Evolutionary conservation across 64 coral and sea anemone species (phyloP).

Genomic region (Porites australiensis): DNA sequence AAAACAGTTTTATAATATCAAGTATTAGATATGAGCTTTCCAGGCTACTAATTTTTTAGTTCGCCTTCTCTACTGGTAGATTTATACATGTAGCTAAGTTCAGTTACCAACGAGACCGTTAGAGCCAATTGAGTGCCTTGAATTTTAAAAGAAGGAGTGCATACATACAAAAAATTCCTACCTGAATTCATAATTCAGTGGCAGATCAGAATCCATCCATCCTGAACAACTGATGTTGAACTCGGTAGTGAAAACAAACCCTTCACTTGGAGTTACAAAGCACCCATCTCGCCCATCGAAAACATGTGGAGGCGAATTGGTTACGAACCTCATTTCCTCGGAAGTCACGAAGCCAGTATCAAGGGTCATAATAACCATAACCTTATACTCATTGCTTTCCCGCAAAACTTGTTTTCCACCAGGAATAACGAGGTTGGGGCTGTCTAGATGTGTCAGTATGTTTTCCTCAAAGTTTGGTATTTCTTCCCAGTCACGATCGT

Average conservation of each 20-base stretch:
- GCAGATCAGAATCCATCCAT: constrained; percentile 60
- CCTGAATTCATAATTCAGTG: constrained; percentile 83
- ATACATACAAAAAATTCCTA: background rate
- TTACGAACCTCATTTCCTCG: constrained; percentile 45
- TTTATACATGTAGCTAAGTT: too few relatives aligned
- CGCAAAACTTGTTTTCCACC: constrained; percentile 41
- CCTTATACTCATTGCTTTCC: constrained; percentile 14
- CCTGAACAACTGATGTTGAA: constrained; percentile 64
- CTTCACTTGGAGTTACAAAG: constrained; percentile 27
- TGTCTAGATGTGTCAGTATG: constrained; percentile 53
- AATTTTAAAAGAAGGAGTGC: too few relatives aligned
- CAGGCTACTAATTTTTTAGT: too few relatives aligned
- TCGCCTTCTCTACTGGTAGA: too few relatives aligned
- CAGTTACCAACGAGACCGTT: background rate
- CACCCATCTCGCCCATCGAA: constrained; percentile 8
- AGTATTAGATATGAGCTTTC: too few relatives aligned
- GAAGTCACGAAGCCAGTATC: background rate
- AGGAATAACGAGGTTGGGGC: constrained; percentile 69
- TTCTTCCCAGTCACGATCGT: constrained; percentile 29
- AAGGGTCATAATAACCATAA: background rate
- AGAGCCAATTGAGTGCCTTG: background rate
- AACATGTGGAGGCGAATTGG: constrained; percentile 70
- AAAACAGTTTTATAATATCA: too few relatives aligned
- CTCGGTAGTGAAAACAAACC: constrained; percentile 59
- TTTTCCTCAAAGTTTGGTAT: constrained; percentile 43